Evolutionary conservation across 1,140 invertebrate genomes (phyloP), one percentile per base, ranked within the genome.

Genomic region (Hydropsyche tenuis): DNA sequence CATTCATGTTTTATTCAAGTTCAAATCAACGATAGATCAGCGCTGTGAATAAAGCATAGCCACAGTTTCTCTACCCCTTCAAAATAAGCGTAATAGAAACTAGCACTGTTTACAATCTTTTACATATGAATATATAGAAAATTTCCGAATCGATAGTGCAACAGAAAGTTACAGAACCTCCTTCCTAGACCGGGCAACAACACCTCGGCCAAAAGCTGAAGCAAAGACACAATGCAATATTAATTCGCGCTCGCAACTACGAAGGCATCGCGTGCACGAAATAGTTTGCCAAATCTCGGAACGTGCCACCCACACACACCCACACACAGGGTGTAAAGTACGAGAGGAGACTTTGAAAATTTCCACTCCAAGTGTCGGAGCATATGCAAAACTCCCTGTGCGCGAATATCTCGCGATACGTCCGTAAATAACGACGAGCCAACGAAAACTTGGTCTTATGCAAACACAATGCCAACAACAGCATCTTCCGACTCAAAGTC

Each of bases 401-500:
- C 75, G 73, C 71, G 73, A 53, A 70, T 72, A 77, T 73, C 72
- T 72, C 73, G 71, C 63, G 72, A 76, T 76, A 73, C 72, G 72
- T 73, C 66, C 73, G 75, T 77, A 74, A 77, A 77, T 77, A 77
- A 74, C 75, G 69, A 68, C 71, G 73, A 73, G 70, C n/a, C n/a
- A n/a, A n/a, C 72, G 72, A 77, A 77, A 77, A 76, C 69, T 77
- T 77, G 75, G 62, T 72, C 75, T 71, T 77, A 73, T 77, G 74
- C 72, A 68, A 72, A 77, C 56, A 20, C 60, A 42, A 27, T 14
- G 60, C 22, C 60, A 42, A 27, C 60, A 42, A 5, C 14, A n/a
- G n/a, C n/a, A n/a, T n/a, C n/a, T n/a, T n/a, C 45, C 63, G 71
- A 56, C 51, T 43, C 16, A 73, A 65, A 72, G 60, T 43, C 71